These are phyloP conservation scores for Drosophila yakuba DNA, from an alignment of 1,140 invertebrate genomes.

Conservation along the genomic window DNA sequence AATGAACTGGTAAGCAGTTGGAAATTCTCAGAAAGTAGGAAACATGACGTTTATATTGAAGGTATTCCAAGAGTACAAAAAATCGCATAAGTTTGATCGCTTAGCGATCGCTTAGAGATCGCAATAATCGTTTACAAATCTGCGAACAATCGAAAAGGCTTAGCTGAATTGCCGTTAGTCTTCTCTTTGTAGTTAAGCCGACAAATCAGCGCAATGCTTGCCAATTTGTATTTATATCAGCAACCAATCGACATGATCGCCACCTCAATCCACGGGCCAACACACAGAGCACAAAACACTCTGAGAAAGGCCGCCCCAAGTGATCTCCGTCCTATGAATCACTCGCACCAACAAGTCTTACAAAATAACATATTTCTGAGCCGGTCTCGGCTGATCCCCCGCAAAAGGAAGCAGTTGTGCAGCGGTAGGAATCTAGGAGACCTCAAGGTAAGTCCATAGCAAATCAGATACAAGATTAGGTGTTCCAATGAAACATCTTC, in stretches of 20 bases:
- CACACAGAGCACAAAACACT: neutral
- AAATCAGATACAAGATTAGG: neutral
- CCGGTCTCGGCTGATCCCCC: constrained; percentile 15
- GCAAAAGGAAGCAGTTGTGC: constrained; percentile 9
- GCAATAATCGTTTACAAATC: constrained; percentile 28
- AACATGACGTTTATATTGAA: neutral
- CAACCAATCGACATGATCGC: constrained; percentile 69
- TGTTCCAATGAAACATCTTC: neutral
- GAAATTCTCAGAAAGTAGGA: neutral
- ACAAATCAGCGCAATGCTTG: constrained; percentile 64
- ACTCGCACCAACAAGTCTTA: constrained; percentile 48
- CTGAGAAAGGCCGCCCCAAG: constrained; percentile 39
- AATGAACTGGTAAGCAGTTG: constrained; percentile 27
- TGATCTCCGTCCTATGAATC: constrained; percentile 58
- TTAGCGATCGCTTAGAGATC: constrained; percentile 20
- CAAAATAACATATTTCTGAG: constrained; percentile 27
- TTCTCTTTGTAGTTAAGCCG: constrained; percentile 73
- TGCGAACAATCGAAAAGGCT: constrained; percentile 30
- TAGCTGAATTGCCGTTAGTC: constrained; percentile 67
- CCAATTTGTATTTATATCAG: constrained; percentile 69
- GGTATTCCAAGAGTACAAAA: too few relatives aligned
- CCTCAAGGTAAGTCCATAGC: neutral
- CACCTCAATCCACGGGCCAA: constrained; percentile 31
- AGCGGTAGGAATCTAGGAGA: constrained; percentile 1
- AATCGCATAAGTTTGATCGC: constrained; percentile 1